Evolutionary conservation across 2,797 vertebrate species (phyloP).

Genomic region (Peromyscus eremicus): DNA sequence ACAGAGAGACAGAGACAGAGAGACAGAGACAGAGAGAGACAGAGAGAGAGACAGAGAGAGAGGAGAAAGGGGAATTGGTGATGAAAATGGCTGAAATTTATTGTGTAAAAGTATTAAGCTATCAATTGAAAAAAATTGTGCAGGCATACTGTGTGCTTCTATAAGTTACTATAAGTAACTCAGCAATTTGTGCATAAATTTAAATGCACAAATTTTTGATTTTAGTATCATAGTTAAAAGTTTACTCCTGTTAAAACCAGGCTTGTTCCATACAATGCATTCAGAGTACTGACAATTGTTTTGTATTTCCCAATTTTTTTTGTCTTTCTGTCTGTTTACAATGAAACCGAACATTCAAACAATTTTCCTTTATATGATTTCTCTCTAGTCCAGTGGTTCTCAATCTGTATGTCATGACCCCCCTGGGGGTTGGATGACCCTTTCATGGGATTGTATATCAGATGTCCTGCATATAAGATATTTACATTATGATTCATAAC

Average conservation of each 20-base stretch:
- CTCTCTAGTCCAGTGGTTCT: background rate
- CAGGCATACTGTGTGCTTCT: background rate
- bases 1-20: too few species aligned
- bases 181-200: background rate
- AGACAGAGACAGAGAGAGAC: too few species aligned
- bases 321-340: background rate
- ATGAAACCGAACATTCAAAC: background rate
- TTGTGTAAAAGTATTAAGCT: background rate
- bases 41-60: background rate
- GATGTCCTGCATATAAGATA: background rate
- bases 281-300: background rate
- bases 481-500: background rate
- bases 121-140: background rate
- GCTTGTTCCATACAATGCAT: background rate
- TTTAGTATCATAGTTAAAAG: slow-evolving; percentile 20
- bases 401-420: background rate
- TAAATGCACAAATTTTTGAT: slow-evolving; percentile 44
- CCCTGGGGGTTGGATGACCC: background rate
- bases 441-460: background rate
- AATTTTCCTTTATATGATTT: background rate
- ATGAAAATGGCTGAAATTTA: background rate
- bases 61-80: background rate
- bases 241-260: background rate
- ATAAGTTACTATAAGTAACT: background rate
- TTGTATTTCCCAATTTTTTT: background rate